Percentiles rank a stretch among this genome's conserved stretches.
These are phyloP conservation scores for Macrosoma leucophasiata DNA, from an alignment of 2,888 invertebrate species.

Conservation along the genomic window DNA sequence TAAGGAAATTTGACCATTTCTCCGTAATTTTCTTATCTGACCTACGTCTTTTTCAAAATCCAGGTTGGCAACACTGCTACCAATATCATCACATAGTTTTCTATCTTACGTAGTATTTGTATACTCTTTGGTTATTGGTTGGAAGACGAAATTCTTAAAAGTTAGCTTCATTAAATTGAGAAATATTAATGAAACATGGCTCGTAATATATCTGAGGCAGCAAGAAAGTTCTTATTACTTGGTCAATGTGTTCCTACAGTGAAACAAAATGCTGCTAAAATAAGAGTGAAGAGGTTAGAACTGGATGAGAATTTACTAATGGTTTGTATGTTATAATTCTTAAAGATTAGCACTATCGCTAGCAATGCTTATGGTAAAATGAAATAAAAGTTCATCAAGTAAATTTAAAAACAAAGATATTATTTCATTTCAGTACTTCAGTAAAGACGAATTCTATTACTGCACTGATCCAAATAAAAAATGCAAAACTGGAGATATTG, in stretches of 20 bases:
- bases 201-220: conserved; percentile 53
- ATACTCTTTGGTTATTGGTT: too few relatives aligned
- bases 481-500: conserved; percentile 89
- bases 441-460: conserved; percentile 81
- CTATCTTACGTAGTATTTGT: too few relatives aligned
- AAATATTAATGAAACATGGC: conserved; percentile 43
- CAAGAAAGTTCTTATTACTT: conserved; percentile 76
- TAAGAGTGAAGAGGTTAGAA: conserved; percentile 83
- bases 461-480: conserved; percentile 85
- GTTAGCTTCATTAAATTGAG: conserved; percentile 9
- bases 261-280: conserved; percentile 86
- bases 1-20: too few relatives aligned
- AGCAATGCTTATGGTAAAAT: too few relatives aligned
- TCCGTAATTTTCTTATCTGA: too few relatives aligned
- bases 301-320: conserved; percentile 85
- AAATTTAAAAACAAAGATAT: neutral
- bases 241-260: conserved; percentile 87
- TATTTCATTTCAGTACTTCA: conserved; percentile 81
- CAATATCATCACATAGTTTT: too few relatives aligned
- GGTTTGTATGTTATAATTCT: conserved; percentile 69
- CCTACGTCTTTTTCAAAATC: too few relatives aligned
- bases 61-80: too few relatives aligned
- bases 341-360: neutral
- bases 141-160: neutral
- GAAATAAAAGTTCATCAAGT: neutral